Base-by-base conservation (phyloP, 2,797 vertebrate species). In the Tenualosa ilisha region DNA sequence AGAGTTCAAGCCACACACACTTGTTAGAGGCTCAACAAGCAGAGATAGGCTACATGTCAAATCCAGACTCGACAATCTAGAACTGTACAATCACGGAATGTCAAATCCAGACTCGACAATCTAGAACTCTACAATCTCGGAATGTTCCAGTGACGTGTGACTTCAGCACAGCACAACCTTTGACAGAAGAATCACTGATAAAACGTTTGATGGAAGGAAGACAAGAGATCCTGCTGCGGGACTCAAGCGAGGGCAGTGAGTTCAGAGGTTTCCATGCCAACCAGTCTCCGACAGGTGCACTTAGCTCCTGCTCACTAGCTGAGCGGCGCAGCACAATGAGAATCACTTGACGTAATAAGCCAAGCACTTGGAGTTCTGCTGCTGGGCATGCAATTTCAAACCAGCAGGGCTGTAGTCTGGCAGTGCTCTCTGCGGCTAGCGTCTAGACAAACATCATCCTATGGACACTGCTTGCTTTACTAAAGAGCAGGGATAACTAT, bases 191-290 rank as follows among this genome's bases (percentile, higher is more conserved):
- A 46, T 46, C 46, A 4, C 46, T 46, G 4, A 46, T 46, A 46
- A 46, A 46, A 46, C 46, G 4, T 46, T 4, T 46, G 46, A 46
- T 46, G 46, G 46, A 46, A 46, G 3, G 46, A 46, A 15, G 26
- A 68, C 63, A 24, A 68, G 26, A 68, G 63, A 13, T 6, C 9
- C 24, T 63, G 22, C 22, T 20, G 5, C 9, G 22, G 61, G 31
- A 40, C 37, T 15, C 68, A 20, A 75, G 15, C 8, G 12, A 40
- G 31, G 68, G 15, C 31, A 37, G 40, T 40, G 68, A 75, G 68
- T 75, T 65, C 68, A 75, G 31, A 6, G 31, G 68, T 75, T 75
- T 37, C 68, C 68, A 75, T 75, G 68, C 20, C 68, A 75, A 75
- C 68, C 31, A 40, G 68, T 37, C 37, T 12, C 31, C 31, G 31